phyloP scores from a whole-genome alignment of 2,888 invertebrate genomes.

The Cryptocephalus primarius region DNA sequence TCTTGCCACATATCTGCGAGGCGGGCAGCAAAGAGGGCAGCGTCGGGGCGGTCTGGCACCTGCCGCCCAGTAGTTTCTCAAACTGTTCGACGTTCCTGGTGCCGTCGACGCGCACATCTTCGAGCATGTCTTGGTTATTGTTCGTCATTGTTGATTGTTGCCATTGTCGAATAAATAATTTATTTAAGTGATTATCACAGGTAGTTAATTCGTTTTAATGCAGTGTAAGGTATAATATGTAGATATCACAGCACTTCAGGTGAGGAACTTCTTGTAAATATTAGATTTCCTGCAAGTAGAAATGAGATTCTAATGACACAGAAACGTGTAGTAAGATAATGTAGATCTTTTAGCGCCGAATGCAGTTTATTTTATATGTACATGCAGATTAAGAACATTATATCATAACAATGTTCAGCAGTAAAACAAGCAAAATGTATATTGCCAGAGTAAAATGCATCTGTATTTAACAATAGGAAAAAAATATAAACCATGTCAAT shows the following conservation, averaged over 20 bases:
- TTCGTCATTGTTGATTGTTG: conserved; percentile 17
- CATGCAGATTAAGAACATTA: too few species aligned
- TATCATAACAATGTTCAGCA: too few species aligned
- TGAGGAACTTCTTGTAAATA: conserved; percentile 7
- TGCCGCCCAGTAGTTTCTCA: conserved; percentile 16
- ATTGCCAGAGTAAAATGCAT: too few species aligned
- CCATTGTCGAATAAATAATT: conserved; percentile 4
- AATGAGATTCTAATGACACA: too few species aligned
- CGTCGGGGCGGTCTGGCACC: conserved; percentile 19
- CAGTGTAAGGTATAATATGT: not conserved
- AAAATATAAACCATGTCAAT: too few species aligned
- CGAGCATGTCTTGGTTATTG: conserved; percentile 20
- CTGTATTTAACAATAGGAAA: too few species aligned
- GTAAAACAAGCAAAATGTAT: too few species aligned
- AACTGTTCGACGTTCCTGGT: conserved; percentile 12
- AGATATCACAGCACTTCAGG: conserved; percentile 17
- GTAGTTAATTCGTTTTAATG: conserved; percentile 10
- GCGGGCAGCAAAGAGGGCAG: conserved; percentile 17
- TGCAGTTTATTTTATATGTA: too few species aligned
- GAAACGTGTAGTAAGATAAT: too few species aligned
- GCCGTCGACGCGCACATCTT: conserved; percentile 18
- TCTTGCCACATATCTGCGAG: conserved; percentile 15
- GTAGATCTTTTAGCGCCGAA: too few species aligned
- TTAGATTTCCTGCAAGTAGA: too few species aligned
- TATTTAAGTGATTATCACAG: conserved; percentile 9